Conservation (phyloP, 2,888 invertebrate genomes). For the Macrophya annulata region DNA sequence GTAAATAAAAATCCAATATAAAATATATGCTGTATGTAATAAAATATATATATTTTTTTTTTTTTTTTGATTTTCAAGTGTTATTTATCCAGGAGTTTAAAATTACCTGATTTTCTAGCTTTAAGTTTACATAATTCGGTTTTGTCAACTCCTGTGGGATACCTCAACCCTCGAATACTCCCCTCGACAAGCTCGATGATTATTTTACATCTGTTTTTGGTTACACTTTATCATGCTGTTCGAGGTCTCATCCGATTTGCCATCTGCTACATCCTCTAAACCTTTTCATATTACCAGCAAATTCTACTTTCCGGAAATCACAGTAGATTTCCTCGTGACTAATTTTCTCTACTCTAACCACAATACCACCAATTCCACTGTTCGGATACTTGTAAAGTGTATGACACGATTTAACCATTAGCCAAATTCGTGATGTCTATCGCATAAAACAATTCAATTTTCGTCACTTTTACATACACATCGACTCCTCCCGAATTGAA, state of each 20-base stretch:
- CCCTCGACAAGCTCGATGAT: conserved; percentile 19
- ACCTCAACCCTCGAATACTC: background rate
- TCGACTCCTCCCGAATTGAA: background rate
- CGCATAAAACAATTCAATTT: too few species aligned
- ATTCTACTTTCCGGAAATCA: conserved; percentile 8
- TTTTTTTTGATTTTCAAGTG: too few species aligned
- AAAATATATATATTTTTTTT: too few species aligned
- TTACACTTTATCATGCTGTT: conserved; percentile 5
- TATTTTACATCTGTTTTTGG: conserved; percentile 26
- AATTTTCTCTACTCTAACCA: background rate
- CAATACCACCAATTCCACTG: background rate
- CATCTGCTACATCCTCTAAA: background rate
- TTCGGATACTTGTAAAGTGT: background rate
- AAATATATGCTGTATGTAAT: too few species aligned
- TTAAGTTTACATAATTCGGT: conserved; percentile 3
- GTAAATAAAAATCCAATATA: background rate
- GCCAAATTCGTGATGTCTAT: background rate
- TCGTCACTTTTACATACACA: background rate
- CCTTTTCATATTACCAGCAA: conserved; percentile 12
- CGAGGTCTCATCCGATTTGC: conserved; percentile 12
- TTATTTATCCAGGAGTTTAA: background rate
- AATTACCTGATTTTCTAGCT: too few species aligned
- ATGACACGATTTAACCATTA: conserved; percentile 8
- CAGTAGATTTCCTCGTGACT: background rate
- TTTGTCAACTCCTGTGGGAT: conserved; percentile 19